Base-by-base conservation (phyloP, 2,113 vertebrate genomes). In the Morone saxatilis region DNA sequence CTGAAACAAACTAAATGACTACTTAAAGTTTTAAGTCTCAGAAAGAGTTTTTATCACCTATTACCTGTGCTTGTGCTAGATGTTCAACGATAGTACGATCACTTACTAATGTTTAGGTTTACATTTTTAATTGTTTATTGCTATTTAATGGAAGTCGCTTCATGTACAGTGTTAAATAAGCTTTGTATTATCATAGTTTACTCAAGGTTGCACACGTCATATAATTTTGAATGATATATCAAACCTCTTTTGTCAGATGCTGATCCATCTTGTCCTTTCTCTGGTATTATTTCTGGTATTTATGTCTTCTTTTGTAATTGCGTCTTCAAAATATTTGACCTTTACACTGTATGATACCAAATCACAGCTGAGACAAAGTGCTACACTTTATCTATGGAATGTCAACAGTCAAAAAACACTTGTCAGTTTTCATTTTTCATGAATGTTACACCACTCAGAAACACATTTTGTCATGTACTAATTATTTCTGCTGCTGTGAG, bases 291-390 rank as follows among this genome's bases (percentile, higher is more conserved):
- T 85, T 71, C 50, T 71, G 36, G 5, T 67, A 51, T 74, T 78
- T 53, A 22, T 77, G 19, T 66, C 48, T 68, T 3, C 57, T 48
- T 79, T 84, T 67, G 20, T 62, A 65, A 56, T 77, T 71, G 17
- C 50, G 51, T 86, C 68, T 80, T 87, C n/a, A 57, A 40, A 81
- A 31, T 71, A 65, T 70, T 73, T 86, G 85, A 80, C 81, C 84
- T 86, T 76, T 66, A 71, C 87, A 89, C 87, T 91, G 81, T 90
- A 87, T 63, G 75, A 88, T 62, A 69, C 80, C 62, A 86, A 90
- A 89, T 78, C 78, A 80, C 78, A 84, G 43, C 51, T 80, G 65
- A 71, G 76, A 74, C 43, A 22, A 76, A 76, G 72, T 80, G 84
- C 78, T 76, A 45, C 81, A 76, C 59, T 83, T 56, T 63, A 81